Evolutionary conservation across 2,113 vertebrate genomes (phyloP).

Genomic region (Thryonomys swinderianus): DNA sequence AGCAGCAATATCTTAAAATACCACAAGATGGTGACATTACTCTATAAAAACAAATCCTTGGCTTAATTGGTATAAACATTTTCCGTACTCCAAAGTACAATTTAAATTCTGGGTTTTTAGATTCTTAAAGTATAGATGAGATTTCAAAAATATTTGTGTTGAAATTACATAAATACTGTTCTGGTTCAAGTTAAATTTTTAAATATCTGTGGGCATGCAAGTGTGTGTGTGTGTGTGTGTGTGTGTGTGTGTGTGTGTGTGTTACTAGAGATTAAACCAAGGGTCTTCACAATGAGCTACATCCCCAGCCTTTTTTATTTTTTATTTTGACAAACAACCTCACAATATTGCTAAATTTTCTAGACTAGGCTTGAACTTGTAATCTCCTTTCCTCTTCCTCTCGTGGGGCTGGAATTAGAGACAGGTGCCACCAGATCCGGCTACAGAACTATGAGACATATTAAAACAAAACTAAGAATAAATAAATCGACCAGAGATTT

Average conservation of each 20-base stretch:
- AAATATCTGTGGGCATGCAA: background rate
- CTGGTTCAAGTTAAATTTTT: background rate
- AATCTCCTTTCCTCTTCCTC: background rate
- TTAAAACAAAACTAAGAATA: slow-evolving; percentile 3
- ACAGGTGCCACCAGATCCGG: background rate
- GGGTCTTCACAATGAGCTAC: background rate
- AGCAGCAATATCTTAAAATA: slow-evolving; percentile 52
- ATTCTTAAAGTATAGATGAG: background rate
- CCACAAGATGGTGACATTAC: slow-evolving; percentile 73
- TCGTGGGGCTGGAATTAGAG: background rate
- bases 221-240: background rate
- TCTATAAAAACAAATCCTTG: slow-evolving; percentile 48
- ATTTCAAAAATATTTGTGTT: slow-evolving; percentile 29
- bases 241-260: too few relatives aligned
- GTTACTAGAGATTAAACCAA: background rate
- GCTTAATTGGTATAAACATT: background rate
- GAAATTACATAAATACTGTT: background rate
- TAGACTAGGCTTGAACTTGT: too few relatives aligned
- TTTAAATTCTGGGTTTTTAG: background rate
- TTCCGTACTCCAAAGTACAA: slow-evolving; percentile 39
- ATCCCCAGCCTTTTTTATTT: background rate
- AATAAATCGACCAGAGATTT: background rate
- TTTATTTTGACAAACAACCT: background rate
- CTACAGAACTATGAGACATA: background rate
- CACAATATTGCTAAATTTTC: background rate